Percentiles rank a stretch among this genome's conserved stretches.
Conservation (phyloP, 2,113 vertebrate genomes). For the Crotophaga sulcirostris region DNA sequence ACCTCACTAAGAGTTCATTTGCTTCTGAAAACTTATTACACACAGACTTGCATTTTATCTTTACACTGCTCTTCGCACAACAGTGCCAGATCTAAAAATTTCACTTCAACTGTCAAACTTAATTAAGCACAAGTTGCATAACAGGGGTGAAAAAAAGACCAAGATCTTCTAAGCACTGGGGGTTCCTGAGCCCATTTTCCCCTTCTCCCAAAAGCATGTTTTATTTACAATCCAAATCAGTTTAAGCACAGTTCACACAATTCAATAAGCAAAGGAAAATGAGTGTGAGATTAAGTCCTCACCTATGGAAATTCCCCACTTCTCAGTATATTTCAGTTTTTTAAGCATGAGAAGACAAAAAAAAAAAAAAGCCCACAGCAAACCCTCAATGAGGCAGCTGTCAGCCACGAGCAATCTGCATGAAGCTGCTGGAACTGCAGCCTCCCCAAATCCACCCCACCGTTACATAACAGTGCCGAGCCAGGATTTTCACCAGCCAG, state of each 20-base stretch:
- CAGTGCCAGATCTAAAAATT: neutral
- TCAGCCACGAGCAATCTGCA: neutral
- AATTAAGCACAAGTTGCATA: neutral
- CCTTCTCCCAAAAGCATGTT: neutral
- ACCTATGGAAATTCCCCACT: neutral
- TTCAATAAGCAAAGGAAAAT: neutral
- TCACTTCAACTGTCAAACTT: neutral
- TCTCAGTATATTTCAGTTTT: neutral
- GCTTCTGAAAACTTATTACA: neutral
- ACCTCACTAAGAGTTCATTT: neutral
- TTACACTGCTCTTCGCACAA: neutral
- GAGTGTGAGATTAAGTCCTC: fast-evolving
- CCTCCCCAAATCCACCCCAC: neutral
- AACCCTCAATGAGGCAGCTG: neutral
- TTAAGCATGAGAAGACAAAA: fast-evolving
- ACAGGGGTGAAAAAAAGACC: neutral
- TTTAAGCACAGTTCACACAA: neutral
- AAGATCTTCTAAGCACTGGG: neutral
- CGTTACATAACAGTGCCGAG: neutral
- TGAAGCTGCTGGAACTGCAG: neutral
- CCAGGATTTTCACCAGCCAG: neutral
- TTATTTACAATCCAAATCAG: neutral
- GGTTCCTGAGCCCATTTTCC: neutral
- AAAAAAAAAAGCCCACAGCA: neutral
- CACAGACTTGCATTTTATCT: neutral